Conservation (phyloP, 2,888 invertebrate genomes). For the Bhutanitis thaidina region DNA sequence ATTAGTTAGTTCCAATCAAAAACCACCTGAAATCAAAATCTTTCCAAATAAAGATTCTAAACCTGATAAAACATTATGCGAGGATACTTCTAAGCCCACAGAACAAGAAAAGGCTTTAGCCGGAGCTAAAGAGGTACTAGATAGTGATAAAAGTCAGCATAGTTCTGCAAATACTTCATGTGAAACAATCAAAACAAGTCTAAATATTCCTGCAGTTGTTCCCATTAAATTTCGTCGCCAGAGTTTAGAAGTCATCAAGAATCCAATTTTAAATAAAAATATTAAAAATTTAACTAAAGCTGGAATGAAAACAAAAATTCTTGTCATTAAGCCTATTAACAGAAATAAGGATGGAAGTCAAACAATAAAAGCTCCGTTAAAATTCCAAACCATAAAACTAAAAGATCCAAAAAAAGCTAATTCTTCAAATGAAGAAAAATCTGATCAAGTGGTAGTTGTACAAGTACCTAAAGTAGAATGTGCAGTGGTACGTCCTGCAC, state of each 20-base stretch:
- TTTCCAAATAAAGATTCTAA: conserved; percentile 86
- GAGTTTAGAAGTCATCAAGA: conserved; percentile 65
- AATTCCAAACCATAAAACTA: conserved; percentile 86
- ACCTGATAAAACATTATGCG: conserved; percentile 14
- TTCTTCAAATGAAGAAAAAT: conserved; percentile 44
- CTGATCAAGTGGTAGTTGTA: conserved; percentile 63
- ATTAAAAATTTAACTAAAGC: conserved; percentile 64
- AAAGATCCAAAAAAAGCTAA: conserved; percentile 53
- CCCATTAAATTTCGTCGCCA: conserved; percentile 61
- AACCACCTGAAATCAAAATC: conserved; percentile 54
- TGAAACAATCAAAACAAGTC: conserved; percentile 34
- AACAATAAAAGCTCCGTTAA: conserved; percentile 46
- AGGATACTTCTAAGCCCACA: background rate
- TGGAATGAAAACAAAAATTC: conserved; percentile 71
- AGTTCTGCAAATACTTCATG: conserved; percentile 2
- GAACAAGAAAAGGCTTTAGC: background rate
- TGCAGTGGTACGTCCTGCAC: conserved; percentile 32
- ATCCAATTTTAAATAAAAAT: conserved; percentile 66
- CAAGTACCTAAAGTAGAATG: conserved; percentile 65
- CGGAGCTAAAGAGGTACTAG: conserved; percentile 21
- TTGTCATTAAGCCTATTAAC: conserved; percentile 69
- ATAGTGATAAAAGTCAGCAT: conserved; percentile 18
- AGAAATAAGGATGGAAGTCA: conserved; percentile 54
- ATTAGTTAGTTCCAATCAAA: conserved; percentile 3
- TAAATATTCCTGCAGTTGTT: conserved; percentile 42